A percentile compares a stretch with the other conserved stretches of the same genome.
phyloP scores from a whole-genome alignment of 2,888 invertebrate species.

The Synanthedon formicaeformis region DNA sequence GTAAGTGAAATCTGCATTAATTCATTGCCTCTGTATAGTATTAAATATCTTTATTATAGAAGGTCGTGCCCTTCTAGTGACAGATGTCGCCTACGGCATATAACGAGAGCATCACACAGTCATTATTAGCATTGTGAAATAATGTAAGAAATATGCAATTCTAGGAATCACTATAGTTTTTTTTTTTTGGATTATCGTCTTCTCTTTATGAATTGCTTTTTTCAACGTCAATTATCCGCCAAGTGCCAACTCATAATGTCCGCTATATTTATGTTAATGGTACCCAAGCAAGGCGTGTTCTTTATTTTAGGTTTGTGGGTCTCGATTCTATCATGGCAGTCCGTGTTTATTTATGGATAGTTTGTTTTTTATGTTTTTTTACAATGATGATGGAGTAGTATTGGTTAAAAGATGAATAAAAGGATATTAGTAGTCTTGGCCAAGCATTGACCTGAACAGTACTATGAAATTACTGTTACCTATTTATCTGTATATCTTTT shows the following conservation, averaged over 20 bases:
- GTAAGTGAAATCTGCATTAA: conserved; percentile 62
- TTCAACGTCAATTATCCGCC: neutral
- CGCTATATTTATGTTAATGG: too few species aligned
- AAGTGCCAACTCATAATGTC: neutral
- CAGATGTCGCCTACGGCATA: neutral
- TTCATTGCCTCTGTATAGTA: conserved; percentile 5
- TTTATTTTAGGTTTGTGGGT: too few species aligned
- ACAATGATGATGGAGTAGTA: too few species aligned
- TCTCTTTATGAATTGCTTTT: neutral
- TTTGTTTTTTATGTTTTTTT: too few species aligned
- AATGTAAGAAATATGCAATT: neutral
- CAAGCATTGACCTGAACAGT: too few species aligned
- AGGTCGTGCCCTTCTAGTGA: conserved; percentile 39
- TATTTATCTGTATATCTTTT: too few species aligned
- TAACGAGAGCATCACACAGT: neutral
- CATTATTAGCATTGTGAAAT: neutral
- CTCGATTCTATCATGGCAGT: too few species aligned
- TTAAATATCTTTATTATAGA: conserved; percentile 9
- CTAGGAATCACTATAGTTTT: neutral
- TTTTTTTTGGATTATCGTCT: neutral
- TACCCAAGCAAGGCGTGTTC: too few species aligned
- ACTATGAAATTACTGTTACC: too few species aligned
- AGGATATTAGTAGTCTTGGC: too few species aligned
- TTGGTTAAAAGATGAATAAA: too few species aligned
- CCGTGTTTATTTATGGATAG: too few species aligned